These are phyloP conservation scores for Henricia sp. DNA, from an alignment of 53 echinoderm and acorn worm genomes.

Conservation along the genomic window DNA sequence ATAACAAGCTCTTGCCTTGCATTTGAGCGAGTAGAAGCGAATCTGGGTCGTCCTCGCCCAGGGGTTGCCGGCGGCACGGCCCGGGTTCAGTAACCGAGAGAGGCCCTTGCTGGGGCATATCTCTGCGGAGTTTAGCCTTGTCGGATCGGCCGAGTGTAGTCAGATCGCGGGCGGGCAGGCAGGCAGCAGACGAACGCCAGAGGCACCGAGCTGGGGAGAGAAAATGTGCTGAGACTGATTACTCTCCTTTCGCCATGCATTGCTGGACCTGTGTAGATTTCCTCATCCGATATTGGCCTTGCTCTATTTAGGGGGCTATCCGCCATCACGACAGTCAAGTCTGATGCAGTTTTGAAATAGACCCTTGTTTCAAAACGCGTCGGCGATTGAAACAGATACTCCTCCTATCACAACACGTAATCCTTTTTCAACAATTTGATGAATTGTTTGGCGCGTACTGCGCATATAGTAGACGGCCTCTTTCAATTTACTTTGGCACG, in stretches of 20 bases:
- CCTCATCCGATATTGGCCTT: constrained; percentile 45
- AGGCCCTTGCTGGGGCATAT: constrained; percentile 59
- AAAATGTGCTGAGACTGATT: constrained; percentile 66
- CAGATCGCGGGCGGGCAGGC: constrained; percentile 29
- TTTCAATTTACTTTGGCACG: constrained; percentile 40
- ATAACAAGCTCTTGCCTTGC: constrained; percentile 44
- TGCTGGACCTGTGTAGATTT: constrained; percentile 61
- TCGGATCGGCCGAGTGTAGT: not conserved
- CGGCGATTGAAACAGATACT: not conserved
- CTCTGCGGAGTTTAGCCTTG: constrained; percentile 50
- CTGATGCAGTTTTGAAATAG: constrained; percentile 32
- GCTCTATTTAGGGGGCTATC: constrained; percentile 51
- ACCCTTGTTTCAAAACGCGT: not conserved
- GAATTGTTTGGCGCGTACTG: constrained; percentile 54
- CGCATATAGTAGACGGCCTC: constrained; percentile 52
- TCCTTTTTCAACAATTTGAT: constrained; percentile 52
- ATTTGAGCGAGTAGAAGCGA: constrained; percentile 59
- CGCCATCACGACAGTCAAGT: constrained; percentile 19
- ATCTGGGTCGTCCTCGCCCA: constrained; percentile 68
- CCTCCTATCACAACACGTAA: constrained; percentile 36
- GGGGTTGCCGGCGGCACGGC: constrained; percentile 51
- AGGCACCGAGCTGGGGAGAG: constrained; percentile 34
- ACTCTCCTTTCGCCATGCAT: constrained; percentile 41
- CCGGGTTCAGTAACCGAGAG: constrained; percentile 74
- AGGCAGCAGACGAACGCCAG: constrained; percentile 40